A percentile compares a stretch with the other conserved stretches of the same genome.
These are phyloP conservation scores for Scrobipalpa atriplicella DNA, from an alignment of 2,888 invertebrate species.

Conservation along the genomic window DNA sequence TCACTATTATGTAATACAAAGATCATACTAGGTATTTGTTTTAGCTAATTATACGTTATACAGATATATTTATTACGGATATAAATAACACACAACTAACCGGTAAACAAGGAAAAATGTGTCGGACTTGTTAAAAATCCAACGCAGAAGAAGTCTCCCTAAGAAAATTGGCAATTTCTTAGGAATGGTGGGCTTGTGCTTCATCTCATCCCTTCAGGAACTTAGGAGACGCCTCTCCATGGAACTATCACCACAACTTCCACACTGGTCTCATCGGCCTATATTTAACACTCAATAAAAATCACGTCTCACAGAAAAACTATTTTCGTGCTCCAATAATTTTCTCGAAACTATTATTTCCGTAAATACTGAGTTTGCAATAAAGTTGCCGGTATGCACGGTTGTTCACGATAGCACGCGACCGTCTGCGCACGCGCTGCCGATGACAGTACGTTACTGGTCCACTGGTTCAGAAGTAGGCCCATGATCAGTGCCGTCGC, in stretches of 20 bases:
- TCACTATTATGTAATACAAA: too few species aligned
- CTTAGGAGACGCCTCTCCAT: not conserved
- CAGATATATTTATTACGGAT: not conserved
- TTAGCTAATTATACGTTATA: too few species aligned
- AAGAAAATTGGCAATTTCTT: conserved; percentile 70
- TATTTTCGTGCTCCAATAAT: not conserved
- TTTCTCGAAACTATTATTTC: not conserved
- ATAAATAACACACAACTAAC: conserved; percentile 64
- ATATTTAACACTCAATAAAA: not conserved
- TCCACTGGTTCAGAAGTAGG: conserved; percentile 12
- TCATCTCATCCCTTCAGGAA: conserved; percentile 63
- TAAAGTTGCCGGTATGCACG: not conserved
- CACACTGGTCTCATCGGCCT: not conserved
- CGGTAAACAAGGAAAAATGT: conserved; percentile 84
- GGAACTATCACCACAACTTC: not conserved
- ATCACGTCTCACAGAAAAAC: not conserved
- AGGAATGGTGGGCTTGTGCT: conserved; percentile 57
- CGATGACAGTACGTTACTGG: conserved; percentile 27
- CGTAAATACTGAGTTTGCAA: not conserved
- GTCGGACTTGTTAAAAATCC: conserved; percentile 85
- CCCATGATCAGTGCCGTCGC: not conserved
- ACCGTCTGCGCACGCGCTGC: conserved; percentile 11
- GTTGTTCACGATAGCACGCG: not conserved
- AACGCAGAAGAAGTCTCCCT: conserved; percentile 82
- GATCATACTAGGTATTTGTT: too few species aligned